Conservation (phyloP, 2,113 vertebrate genomes). For the Rhynchomys soricoides region DNA sequence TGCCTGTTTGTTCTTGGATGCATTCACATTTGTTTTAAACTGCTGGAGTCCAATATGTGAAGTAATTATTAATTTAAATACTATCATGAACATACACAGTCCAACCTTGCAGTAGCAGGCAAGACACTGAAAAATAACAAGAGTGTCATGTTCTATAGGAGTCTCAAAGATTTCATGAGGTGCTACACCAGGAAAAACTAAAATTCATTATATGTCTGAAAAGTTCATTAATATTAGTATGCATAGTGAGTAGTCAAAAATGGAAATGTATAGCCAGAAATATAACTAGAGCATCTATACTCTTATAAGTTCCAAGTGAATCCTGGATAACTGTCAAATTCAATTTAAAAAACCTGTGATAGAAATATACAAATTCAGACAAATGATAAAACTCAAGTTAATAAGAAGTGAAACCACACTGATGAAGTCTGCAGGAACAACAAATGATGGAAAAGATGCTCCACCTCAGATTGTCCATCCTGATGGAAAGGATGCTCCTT, state of each 20-base stretch:
- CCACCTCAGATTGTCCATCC: constrained; percentile 15
- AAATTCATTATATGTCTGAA: constrained; percentile 41
- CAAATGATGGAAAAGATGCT: neutral
- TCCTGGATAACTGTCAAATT: constrained; percentile 48
- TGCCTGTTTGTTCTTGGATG: neutral
- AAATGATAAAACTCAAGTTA: constrained; percentile 31
- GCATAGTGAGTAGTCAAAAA: constrained; percentile 68
- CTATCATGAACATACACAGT: neutral
- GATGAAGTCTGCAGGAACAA: constrained; percentile 18
- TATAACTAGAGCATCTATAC: constrained; percentile 49
- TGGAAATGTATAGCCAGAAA: constrained; percentile 74
- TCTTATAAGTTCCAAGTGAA: constrained; percentile 52
- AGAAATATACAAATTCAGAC: neutral
- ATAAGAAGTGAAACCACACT: constrained; percentile 11
- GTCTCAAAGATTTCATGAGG: constrained; percentile 38
- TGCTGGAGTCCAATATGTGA: constrained; percentile 50
- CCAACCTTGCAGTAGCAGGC: neutral
- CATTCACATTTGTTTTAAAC: constrained; percentile 52
- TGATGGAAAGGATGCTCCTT: neutral
- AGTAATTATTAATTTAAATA: constrained; percentile 41
- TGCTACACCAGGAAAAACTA: constrained; percentile 45
- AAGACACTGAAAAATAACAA: constrained; percentile 2
- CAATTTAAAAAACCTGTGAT: neutral
- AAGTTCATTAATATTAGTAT: constrained; percentile 71
- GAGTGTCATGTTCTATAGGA: neutral